Evolutionary conservation across 2,797 vertebrate species (phyloP).

Genomic region (Toxotes lorentzi): DNA sequence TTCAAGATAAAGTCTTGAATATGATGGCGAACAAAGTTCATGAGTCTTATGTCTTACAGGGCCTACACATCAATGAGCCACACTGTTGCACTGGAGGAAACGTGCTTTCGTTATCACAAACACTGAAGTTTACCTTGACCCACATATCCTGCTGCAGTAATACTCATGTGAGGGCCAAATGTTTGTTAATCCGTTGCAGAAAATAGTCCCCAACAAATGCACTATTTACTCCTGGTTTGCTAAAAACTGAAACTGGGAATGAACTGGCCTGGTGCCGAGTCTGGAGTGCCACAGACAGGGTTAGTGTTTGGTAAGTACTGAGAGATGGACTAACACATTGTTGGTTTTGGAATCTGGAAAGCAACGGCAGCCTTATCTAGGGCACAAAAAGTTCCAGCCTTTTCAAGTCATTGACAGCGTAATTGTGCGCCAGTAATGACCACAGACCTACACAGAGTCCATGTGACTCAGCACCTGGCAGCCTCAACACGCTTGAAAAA

Average conservation of each 20-base stretch:
- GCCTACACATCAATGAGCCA: too few species aligned
- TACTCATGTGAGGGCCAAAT: too few species aligned
- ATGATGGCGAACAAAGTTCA: background rate
- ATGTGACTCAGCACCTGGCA: background rate
- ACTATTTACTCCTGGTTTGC: background rate
- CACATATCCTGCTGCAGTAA: background rate
- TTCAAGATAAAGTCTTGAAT: background rate
- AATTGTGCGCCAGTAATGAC: slow-evolving; percentile 5
- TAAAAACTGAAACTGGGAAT: background rate
- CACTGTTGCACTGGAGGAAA: too few species aligned
- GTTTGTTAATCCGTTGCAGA: background rate
- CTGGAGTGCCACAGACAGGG: background rate
- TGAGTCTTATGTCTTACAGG: too few species aligned
- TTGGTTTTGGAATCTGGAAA: background rate
- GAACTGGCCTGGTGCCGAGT: background rate
- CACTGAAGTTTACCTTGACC: too few species aligned
- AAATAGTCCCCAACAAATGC: background rate
- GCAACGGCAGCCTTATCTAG: background rate
- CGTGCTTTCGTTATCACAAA: too few species aligned
- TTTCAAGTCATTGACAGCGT: slow-evolving; percentile 4
- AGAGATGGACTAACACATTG: background rate
- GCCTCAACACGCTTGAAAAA: slow-evolving; percentile 2
- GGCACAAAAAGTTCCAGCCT: background rate
- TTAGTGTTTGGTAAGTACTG: background rate
- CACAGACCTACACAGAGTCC: background rate